A percentile compares a stretch with the other conserved stretches of the same genome.
Evolutionary conservation across 2,797 vertebrate species (phyloP).

Genomic region (Helicolenus hilgendorfi): DNA sequence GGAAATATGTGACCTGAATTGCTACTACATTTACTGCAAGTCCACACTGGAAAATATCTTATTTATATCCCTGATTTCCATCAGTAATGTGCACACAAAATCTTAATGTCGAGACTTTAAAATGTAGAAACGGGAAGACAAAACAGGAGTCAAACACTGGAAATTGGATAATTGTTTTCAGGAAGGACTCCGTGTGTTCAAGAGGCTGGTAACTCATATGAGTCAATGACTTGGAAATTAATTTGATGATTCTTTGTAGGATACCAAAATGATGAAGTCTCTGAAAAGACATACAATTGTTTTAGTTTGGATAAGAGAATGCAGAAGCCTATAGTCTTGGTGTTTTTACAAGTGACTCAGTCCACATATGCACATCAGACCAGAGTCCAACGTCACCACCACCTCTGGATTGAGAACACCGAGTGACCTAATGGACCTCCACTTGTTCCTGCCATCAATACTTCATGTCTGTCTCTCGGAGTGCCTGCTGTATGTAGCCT

Average conservation of each 20-base stretch:
- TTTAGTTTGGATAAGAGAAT: neutral
- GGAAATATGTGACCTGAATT: neutral
- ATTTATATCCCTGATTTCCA: neutral
- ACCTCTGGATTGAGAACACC: neutral
- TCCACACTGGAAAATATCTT: neutral
- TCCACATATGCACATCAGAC: neutral
- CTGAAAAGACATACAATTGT: neutral
- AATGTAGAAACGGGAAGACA: neutral
- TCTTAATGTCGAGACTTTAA: neutral
- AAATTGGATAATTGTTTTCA: conserved; percentile 7
- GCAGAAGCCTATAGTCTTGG: neutral
- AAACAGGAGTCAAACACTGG: neutral
- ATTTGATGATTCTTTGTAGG: neutral
- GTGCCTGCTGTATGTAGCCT: neutral
- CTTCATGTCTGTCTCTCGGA: neutral
- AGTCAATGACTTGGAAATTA: neutral
- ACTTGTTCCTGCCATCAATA: conserved; percentile 34
- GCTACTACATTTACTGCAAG: neutral
- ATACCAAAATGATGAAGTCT: neutral
- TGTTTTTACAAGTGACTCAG: neutral
- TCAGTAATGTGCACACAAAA: neutral
- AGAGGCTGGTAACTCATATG: neutral
- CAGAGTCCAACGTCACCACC: neutral
- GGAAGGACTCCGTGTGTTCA: neutral
- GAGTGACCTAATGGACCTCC: conserved; percentile 25